Base-by-base conservation (phyloP, 2,113 vertebrate genomes). In the Lepidothrix coronata region DNA sequence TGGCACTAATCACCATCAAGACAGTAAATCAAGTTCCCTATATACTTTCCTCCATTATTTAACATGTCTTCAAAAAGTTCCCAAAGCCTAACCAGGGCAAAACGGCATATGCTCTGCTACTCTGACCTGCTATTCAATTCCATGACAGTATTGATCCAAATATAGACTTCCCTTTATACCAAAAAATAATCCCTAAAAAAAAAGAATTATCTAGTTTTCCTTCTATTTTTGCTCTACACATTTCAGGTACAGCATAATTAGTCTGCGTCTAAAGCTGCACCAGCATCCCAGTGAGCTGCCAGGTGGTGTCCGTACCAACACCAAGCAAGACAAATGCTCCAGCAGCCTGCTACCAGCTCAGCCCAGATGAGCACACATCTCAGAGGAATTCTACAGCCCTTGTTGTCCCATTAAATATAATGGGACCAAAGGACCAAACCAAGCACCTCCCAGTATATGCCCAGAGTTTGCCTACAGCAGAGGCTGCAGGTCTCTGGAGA, bases 331-430 rank as follows among this genome's bases (percentile, higher is more conserved):
- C 1, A 19, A 89, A 48, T 22, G 20, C 35, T 67, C 25, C 48
- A 78, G 37, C 6, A 87, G 68, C 48, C 54, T 62, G 46, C 54
- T 51, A 70, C 51, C 51, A 67, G 31, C 22, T 63, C 52, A 76
- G 12, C 13, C 19, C 86, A 86, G 31, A 52, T n/a, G 14, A 95
- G 22, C 0, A 0, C 46, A 49, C 0, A 0, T 49, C 63, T 79
- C 44, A 76, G 21, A 72, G 19, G 37, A 30, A 74, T 12, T 41
- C 73, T 46, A 39, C 55, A 63, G 70, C 23, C 62, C 46, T 55
- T 11, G 0, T 3, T 44, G 31, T 71, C 22, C 31, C 55, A 58
- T 10, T 70, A 86, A 65, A 67, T n/a, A 78, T 20, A 71, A 52
- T 28, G 51, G 25, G 15, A 35, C 22, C 30, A 67, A 55, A 14